phyloP scores from a whole-genome alignment of 2,888 invertebrate genomes.

The Thelaira solivaga region DNA sequence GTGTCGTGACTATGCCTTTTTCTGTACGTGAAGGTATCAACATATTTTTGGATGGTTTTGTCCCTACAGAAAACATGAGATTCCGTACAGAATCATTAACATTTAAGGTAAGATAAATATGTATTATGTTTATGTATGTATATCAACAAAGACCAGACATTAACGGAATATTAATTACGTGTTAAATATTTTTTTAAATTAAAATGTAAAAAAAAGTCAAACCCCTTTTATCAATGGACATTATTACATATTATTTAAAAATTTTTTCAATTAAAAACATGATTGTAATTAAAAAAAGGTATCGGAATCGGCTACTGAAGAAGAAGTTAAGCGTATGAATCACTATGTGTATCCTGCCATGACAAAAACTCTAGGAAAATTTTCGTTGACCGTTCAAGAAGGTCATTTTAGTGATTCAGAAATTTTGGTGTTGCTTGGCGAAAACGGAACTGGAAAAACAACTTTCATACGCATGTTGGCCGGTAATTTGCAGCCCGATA shows the following conservation, averaged over 20 bases:
- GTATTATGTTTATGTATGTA: not conserved
- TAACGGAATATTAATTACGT: too few species aligned
- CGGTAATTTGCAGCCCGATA: conserved; percentile 95
- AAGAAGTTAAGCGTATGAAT: conserved; percentile 97
- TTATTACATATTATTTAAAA: too few species aligned
- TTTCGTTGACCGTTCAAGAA: conserved; percentile 86
- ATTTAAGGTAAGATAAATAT: conserved; percentile 82
- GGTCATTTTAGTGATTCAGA: conserved; percentile 99
- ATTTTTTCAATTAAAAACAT: too few species aligned
- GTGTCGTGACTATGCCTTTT: conserved; percentile 99
- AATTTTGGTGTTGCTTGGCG: conserved; percentile 96
- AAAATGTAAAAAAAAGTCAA: too few species aligned
- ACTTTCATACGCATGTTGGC: conserved; percentile 99
- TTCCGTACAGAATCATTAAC: conserved; percentile 98
- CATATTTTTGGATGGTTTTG: conserved; percentile 99
- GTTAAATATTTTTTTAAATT: too few species aligned
- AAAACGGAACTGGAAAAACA: conserved; percentile 99
- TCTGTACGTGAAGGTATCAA: conserved; percentile 99
- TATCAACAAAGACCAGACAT: too few species aligned
- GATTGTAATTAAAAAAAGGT: conserved; percentile 80
- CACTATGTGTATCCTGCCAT: conserved; percentile 97
- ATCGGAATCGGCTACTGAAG: conserved; percentile 97
- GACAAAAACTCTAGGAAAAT: conserved; percentile 87
- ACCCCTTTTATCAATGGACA: too few species aligned
- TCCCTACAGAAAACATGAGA: conserved; percentile 98